phyloP scores from a whole-genome alignment of 2,113 vertebrate species.

The Forbesichthys papilliferus region DNA sequence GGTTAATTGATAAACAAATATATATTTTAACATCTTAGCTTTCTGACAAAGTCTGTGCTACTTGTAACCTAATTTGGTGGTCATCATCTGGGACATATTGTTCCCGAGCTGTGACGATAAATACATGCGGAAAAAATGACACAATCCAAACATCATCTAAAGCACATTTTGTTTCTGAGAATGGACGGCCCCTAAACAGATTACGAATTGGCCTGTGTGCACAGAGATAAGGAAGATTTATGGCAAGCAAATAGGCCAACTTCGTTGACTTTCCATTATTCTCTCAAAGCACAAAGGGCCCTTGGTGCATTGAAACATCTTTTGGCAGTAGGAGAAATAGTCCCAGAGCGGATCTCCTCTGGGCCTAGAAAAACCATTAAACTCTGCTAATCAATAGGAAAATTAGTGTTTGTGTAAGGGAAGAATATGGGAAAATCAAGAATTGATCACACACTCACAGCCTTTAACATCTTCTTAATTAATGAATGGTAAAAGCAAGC shows the following conservation, averaged over 20 bases:
- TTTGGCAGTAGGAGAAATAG: slow-evolving; percentile 41
- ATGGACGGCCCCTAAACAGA: slow-evolving; percentile 26
- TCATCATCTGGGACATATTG: too few species aligned
- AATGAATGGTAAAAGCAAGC: slow-evolving; percentile 19
- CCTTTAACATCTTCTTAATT: slow-evolving; percentile 6
- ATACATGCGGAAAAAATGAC: background rate
- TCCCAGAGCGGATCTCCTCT: slow-evolving; percentile 11
- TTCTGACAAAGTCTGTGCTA: too few species aligned
- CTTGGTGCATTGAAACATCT: slow-evolving; percentile 2
- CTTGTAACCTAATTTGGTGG: too few species aligned
- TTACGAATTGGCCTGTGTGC: slow-evolving; percentile 35
- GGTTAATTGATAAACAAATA: too few species aligned
- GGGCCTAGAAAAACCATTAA: slow-evolving; percentile 21
- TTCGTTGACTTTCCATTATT: slow-evolving; percentile 37
- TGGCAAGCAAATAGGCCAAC: slow-evolving; percentile 23
- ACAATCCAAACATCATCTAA: background rate
- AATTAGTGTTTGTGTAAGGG: slow-evolving; percentile 11
- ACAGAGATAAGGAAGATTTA: slow-evolving; percentile 38
- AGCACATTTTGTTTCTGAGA: slow-evolving; percentile 11
- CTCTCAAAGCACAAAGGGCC: slow-evolving; percentile 36
- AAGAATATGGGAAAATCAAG: slow-evolving; percentile 28
- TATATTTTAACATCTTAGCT: too few species aligned
- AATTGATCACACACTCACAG: slow-evolving; percentile 16
- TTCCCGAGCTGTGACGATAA: too few species aligned
- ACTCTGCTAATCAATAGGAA: slow-evolving; percentile 36